Conservation (phyloP, 2,888 invertebrate genomes). For the Apotomis turbidana region DNA sequence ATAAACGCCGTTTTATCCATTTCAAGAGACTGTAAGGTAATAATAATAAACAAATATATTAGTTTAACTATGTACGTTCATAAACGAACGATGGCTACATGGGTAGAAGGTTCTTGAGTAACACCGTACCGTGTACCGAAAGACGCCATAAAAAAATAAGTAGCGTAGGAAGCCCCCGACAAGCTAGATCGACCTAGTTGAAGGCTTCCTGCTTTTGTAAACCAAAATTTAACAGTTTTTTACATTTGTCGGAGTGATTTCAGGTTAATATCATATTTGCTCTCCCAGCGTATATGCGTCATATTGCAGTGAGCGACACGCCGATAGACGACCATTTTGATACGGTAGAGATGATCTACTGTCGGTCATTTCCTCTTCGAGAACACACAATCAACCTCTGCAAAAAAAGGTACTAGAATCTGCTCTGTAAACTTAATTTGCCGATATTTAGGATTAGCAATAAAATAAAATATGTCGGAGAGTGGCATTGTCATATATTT, state of each 20-base stretch:
- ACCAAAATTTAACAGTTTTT: too few relatives aligned
- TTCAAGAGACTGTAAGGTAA: constrained; percentile 14
- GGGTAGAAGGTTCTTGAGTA: too few relatives aligned
- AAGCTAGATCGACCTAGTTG: too few relatives aligned
- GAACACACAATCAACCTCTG: constrained; percentile 8
- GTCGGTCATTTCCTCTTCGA: constrained; percentile 4
- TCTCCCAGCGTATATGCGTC: background rate
- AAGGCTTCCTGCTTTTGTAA: too few relatives aligned
- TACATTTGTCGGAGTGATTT: background rate
- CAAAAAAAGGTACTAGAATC: background rate
- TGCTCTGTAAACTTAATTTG: background rate
- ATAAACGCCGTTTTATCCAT: background rate
- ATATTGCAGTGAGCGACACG: background rate
- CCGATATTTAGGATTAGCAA: background rate
- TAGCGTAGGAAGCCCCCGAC: too few relatives aligned
- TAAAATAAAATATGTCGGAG: too few relatives aligned
- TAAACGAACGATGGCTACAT: too few relatives aligned
- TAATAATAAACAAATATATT: too few relatives aligned
- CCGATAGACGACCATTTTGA: constrained; percentile 14
- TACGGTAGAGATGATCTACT: constrained; percentile 20
- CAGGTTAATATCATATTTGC: constrained; percentile 15
- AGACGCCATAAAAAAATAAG: too few relatives aligned
- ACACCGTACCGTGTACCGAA: too few relatives aligned
- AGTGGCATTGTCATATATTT: too few relatives aligned
- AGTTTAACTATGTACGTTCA: too few relatives aligned